Base-by-base conservation (phyloP, 2,113 vertebrate genomes). In the Butorides virescens region DNA sequence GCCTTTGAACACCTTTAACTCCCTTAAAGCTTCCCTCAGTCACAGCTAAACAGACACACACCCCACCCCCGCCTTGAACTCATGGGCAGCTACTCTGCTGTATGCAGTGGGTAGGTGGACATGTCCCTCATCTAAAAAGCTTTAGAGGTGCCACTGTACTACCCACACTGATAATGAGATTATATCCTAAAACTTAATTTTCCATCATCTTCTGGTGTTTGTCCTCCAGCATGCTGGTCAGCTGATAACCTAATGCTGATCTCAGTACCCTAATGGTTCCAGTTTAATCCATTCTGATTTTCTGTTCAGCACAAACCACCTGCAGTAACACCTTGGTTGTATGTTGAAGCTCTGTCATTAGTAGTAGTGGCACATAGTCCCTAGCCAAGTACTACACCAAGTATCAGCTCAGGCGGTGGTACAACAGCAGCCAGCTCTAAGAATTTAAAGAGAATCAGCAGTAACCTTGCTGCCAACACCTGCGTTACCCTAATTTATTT, bases 401-500 rank as follows among this genome's bases (percentile, higher is more conserved):
- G 30, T 12, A 20, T 17, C 11, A 2, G 32, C 83, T 30, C 25
- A 7, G 23, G 30, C 46, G 0, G 10, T 27, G n/a, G 6, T 15
- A 55, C 18, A 61, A 17, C 15, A 6, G 2, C 2, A 1, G 11
- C 13, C 37, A 47, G 71, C 32, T 50, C 21, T 3, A 19, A 3
- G 61, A 67, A 32, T 7, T 15, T 34, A 21, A 59, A 76, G 9
- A 21, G 52, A 37, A 46, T 17, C 46, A 81, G 52, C 18, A 25
- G 23, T 18, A 46, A 67, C 56, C 42, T 15, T 44, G 42, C 42
- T 15, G 15, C 42, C 42, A 44, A 14, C 42, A 44, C 42, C 55
- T 53, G 18, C 21, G 6, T 44, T 65, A 47, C n/a, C 29, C 21
- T 37, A 13, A 19, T 15, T 53, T 4, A 4, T 12, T 62, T 84